A percentile compares a stretch with the other conserved stretches of the same genome.
Evolutionary conservation across 2,888 invertebrate species (phyloP).

Genomic region (Ephialtes manifestator): DNA sequence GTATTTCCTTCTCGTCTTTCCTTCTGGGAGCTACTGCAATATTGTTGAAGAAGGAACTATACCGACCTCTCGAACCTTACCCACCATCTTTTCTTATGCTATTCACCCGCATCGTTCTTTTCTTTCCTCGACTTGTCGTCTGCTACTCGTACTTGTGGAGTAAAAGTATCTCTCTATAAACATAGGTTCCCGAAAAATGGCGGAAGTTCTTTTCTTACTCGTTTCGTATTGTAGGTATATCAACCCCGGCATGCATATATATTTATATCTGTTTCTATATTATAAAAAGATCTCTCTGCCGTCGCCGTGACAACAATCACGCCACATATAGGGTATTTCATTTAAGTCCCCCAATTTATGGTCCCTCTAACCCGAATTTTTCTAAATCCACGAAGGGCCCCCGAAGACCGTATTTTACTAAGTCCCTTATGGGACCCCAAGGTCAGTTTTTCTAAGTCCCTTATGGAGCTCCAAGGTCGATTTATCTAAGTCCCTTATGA

Average conservation of each 20-base stretch:
- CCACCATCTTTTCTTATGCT: neutral
- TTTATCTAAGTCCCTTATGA: too few species aligned
- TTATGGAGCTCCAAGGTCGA: too few species aligned
- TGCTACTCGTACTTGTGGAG: neutral
- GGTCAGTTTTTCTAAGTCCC: too few species aligned
- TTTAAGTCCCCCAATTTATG: too few species aligned
- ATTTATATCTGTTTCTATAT: too few species aligned
- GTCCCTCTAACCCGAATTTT: too few species aligned
- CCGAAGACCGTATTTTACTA: too few species aligned
- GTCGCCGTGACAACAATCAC: too few species aligned
- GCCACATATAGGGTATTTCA: too few species aligned
- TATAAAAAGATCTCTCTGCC: too few species aligned
- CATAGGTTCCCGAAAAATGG: neutral
- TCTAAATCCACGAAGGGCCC: too few species aligned
- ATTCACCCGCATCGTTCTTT: slow-evolving; percentile 1
- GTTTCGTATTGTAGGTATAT: neutral
- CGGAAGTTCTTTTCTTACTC: neutral
- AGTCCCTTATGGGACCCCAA: too few species aligned
- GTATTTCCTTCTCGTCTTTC: slow-evolving; percentile 10
- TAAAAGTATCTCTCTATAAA: slow-evolving; percentile 2
- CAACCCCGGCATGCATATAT: neutral
- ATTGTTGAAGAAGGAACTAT: neutral
- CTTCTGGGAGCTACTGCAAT: neutral
- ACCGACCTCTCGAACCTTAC: neutral
- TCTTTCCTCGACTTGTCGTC: neutral